Evolutionary conservation across 1,140 invertebrate genomes (phyloP), one percentile per base, ranked within the genome.

Genomic region (Sinonovacula constricta): DNA sequence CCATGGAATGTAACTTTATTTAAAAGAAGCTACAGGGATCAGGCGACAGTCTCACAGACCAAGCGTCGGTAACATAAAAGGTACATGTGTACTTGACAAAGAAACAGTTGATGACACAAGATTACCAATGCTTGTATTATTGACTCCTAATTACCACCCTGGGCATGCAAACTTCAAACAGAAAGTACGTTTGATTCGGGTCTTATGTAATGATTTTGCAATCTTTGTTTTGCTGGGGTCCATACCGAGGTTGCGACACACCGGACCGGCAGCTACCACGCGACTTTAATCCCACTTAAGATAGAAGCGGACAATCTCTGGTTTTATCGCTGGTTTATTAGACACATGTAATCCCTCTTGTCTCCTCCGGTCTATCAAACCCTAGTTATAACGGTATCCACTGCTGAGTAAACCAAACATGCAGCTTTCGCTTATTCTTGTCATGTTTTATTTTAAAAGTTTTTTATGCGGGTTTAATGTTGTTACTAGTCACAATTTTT

Each of bases 311-410:
- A 67, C 59, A 76, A 76, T 76, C 63, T 65, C 67, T 67, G 63
- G 65, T 76, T 26, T 59, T 53, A 76, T 76, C 67, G 67, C 26
- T 22, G 51, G 66, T 76, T 66, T 26, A 76, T 76, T 49, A 67
- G 53, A 26, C n/a, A 30, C 1, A 28, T n/a, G 33, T 76, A 76
- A 76, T 76, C 62, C 63, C n/a, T n/a, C n/a, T n/a, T n/a, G n/a
- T n/a, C n/a, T n/a, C n/a, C n/a, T n/a, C n/a, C n/a, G n/a, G n/a
- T n/a, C n/a, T n/a, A n/a, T n/a, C n/a, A n/a, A n/a, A n/a, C n/a
- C n/a, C n/a, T n/a, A n/a, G n/a, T n/a, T n/a, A n/a, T n/a, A n/a
- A n/a, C n/a, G n/a, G n/a, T n/a, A n/a, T n/a, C n/a, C n/a, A n/a
- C n/a, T n/a, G n/a, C n/a, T n/a, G n/a, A n/a, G n/a, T n/a, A n/a